Evolutionary conservation across 2,797 vertebrate species (phyloP).

Genomic region (Benthosema pterotum): DNA sequence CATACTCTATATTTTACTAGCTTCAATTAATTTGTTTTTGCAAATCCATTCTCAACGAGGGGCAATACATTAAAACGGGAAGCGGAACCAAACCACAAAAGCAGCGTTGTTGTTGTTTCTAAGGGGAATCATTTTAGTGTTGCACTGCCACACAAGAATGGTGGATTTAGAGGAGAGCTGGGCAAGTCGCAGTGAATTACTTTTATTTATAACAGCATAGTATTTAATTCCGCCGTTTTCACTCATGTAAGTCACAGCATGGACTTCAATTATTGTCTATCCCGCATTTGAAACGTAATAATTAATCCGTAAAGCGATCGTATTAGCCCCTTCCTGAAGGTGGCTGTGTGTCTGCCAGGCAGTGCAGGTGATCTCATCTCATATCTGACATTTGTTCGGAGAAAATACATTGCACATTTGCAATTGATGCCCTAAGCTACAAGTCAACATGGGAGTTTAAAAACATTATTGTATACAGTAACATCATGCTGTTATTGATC

Average conservation of each 20-base stretch:
- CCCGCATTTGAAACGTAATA: too few relatives aligned
- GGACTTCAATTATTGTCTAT: not conserved
- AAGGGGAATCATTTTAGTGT: slow-evolving; percentile 37
- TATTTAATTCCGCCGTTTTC: rapidly evolving
- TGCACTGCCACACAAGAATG: slow-evolving; percentile 40
- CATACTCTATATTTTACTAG: too few relatives aligned
- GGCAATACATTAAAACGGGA: not conserved
- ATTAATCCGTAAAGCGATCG: too few relatives aligned
- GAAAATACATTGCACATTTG: too few relatives aligned
- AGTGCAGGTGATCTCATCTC: too few relatives aligned
- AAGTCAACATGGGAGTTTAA: not conserved
- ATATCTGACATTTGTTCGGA: too few relatives aligned
- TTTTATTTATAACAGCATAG: rapidly evolving
- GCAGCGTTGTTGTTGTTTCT: slow-evolving; percentile 28
- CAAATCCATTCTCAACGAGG: too few relatives aligned
- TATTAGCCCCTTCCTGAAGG: too few relatives aligned
- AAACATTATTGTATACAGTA: not conserved
- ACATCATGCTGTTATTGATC: too few relatives aligned
- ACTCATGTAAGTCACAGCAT: not conserved
- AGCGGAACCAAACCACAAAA: not conserved
- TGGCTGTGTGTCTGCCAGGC: too few relatives aligned
- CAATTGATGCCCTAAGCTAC: too few relatives aligned
- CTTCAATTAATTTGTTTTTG: too few relatives aligned
- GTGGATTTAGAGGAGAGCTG: not conserved
- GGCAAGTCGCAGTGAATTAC: rapidly evolving